Base-by-base conservation (phyloP, 2,797 vertebrate genomes). In the Scolopax rusticola region DNA sequence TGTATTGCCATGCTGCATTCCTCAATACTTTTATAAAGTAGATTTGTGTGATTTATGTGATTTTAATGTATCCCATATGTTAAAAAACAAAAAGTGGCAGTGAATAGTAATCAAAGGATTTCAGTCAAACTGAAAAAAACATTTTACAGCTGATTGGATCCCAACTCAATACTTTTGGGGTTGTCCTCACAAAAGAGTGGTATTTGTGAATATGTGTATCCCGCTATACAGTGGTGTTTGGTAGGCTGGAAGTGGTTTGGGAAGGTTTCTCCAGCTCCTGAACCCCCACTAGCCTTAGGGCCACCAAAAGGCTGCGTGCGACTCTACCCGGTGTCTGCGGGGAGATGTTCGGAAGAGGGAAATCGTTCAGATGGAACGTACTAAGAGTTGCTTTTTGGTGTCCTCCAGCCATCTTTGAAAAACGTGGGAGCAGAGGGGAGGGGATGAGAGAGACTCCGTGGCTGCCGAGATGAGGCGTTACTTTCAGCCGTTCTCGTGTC, bases 371-470 rank as follows among this genome's bases (percentile, higher is more conserved):
- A 9, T 16, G 25, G 67, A 21, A 40, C 57, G 78, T 17, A 11
- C 7, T 43, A 1, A 1, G 2, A 19, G 56, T 5, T 15, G 4
- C 16, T 8, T 57, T 30, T 17, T 14, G 56, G 36, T 79, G 67
- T 76, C 41, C 50, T 79, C 3, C 41, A 47, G 18, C 70, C 24
- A 3, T 3, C 28, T 19, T 45, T 57, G 86, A 5, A 16, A 16
- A 53, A n/a, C 15, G 2, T 2, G 68, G 70, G 3, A 36, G 28
- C 8, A 36, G 45, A 0, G 6, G 51, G 60, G 33, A 32, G 6
- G 0, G 14, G 65, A 9, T 47, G 47, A 59, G 53, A 45, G 65
- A 20, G 10, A 5, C 51, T 3, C 0, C 1, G 40, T 16, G 0
- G 1, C 47, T 9, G n/a, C 63, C 6, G 59, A 65, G 78, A 4